phyloP scores from a whole-genome alignment of 2,888 invertebrate species.

The Hydropsyche betteni region DNA sequence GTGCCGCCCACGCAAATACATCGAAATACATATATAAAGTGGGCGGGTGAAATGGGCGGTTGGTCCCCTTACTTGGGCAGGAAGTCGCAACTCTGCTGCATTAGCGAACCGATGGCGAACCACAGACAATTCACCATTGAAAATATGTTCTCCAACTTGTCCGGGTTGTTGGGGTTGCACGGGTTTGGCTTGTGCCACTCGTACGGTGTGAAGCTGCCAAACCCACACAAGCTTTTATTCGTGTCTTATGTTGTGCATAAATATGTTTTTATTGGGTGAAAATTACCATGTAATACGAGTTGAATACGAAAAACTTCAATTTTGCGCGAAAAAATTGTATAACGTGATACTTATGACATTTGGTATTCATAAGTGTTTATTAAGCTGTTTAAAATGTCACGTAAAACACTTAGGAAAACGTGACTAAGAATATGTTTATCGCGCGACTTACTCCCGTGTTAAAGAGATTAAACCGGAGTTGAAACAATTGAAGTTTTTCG shows the following conservation, averaged over 20 bases:
- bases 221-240: conserved; percentile 12
- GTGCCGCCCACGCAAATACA: not conserved
- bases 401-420: too few relatives aligned
- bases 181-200: conserved; percentile 94
- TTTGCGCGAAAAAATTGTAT: too few relatives aligned
- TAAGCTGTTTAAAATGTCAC: too few relatives aligned
- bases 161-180: conserved; percentile 82
- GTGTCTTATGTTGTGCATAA: not conserved
- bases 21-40: not conserved
- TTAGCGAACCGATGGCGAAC: conserved; percentile 95
- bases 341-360: too few relatives aligned
- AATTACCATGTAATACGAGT: too few relatives aligned
- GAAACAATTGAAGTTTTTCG: too few relatives aligned
- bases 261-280: not conserved
- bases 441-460: too few relatives aligned
- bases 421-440: too few relatives aligned
- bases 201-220: conserved; percentile 86
- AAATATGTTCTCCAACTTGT: conserved; percentile 90
- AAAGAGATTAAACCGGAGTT: too few relatives aligned
- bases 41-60: conserved; percentile 31
- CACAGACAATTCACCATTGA: conserved; percentile 94
- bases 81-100: conserved; percentile 97
- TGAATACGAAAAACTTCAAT: too few relatives aligned
- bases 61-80: conserved; percentile 83
- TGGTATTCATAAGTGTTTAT: too few relatives aligned